A percentile compares a stretch with the other conserved stretches of the same genome.
Evolutionary conservation across 1,140 invertebrate genomes (phyloP).

Genomic region (Littorina saxatilis): DNA sequence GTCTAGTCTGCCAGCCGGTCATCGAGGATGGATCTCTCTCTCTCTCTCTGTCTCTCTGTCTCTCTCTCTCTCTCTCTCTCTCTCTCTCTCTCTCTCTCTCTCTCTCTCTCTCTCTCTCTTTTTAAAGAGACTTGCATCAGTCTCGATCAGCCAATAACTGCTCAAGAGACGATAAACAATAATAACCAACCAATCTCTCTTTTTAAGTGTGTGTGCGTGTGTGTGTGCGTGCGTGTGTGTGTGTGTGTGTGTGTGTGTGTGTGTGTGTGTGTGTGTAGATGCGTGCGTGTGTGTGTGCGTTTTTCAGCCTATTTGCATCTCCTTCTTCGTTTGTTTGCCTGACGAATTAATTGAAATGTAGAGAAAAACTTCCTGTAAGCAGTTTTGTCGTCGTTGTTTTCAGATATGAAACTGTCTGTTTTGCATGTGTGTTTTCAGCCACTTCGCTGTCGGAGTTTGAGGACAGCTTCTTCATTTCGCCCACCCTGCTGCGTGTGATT

Average conservation of each 20-base stretch:
- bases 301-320: neutral
- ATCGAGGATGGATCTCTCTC: no score
- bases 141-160: neutral
- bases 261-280: neutral
- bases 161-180: no score
- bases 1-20: no score
- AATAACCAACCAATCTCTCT: no score
- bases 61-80: no score
- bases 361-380: neutral
- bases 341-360: neutral
- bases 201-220: neutral
- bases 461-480: slow-evolving; percentile 98
- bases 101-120: no score
- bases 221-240: neutral
- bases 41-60: no score
- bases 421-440: slow-evolving; percentile 85
- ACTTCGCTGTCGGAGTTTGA: slow-evolving; percentile 96
- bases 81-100: no score
- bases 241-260: neutral
- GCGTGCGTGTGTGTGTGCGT: no score
- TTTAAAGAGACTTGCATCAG: no score
- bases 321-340: neutral
- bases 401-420: no score
- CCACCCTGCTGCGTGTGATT: slow-evolving; percentile 96
- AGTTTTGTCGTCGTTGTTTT: no score